A percentile compares a stretch with the other conserved stretches of the same genome.
These are phyloP conservation scores for Nephrotoma guestfalica DNA, from an alignment of 2,888 invertebrate genomes.

Conservation along the genomic window DNA sequence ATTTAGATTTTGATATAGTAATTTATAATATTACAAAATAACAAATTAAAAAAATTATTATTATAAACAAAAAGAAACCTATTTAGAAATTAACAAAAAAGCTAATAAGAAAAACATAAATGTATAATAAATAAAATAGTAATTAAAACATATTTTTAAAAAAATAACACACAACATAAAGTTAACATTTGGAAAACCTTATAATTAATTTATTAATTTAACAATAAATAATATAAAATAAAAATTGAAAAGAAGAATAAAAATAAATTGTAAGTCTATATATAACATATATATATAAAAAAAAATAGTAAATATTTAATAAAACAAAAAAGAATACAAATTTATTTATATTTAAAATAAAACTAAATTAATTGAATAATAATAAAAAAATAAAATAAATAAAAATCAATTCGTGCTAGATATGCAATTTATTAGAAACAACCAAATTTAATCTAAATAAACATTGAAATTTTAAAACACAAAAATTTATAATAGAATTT, in stretches of 20 bases:
- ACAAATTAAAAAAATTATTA: not conserved
- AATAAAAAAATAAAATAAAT: constrained; percentile 4
- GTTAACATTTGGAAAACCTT: constrained; percentile 16
- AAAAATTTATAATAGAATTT: constrained; percentile 1
- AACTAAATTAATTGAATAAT: constrained; percentile 5
- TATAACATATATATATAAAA: not conserved
- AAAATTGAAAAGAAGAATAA: not conserved
- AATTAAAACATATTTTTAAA: not conserved
- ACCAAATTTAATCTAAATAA: constrained; percentile 4
- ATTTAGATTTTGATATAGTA: not conserved
- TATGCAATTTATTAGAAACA: not conserved
- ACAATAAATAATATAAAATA: not conserved
- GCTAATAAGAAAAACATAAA: not conserved
- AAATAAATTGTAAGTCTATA: not conserved
- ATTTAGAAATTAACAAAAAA: not conserved
- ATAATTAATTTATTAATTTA: constrained; percentile 10
- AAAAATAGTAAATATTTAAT: not conserved
- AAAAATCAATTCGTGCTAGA: constrained; percentile 2
- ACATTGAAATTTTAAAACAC: not conserved
- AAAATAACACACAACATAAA: constrained; percentile 8
- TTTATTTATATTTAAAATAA: not conserved
- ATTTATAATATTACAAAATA: not conserved
- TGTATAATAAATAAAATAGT: not conserved
- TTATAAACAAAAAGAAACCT: not conserved
- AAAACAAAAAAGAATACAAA: not conserved